These are phyloP conservation scores for Neria commutata DNA, from an alignment of 2,888 invertebrate genomes.

Conservation along the genomic window DNA sequence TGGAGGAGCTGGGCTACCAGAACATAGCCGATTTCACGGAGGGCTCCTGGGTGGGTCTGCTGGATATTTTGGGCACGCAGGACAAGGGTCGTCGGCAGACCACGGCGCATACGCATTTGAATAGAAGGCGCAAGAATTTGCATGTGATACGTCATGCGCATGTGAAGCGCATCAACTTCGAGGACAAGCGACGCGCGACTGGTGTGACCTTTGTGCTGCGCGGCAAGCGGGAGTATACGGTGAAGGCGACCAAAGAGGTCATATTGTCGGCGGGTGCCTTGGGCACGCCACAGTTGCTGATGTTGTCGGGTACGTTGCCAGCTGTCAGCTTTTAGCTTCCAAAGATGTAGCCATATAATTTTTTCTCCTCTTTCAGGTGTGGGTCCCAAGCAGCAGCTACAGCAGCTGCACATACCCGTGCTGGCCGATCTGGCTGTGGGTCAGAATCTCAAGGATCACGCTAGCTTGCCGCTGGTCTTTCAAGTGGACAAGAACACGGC, in stretches of 20 bases:
- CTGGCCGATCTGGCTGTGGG: conserved; percentile 66
- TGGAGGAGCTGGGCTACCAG: conserved; percentile 80
- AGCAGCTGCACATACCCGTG: conserved; percentile 46
- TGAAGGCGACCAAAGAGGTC: conserved; percentile 76
- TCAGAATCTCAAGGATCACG: conserved; percentile 81
- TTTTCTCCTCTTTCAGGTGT: conserved; percentile 39
- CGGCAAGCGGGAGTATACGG: conserved; percentile 64
- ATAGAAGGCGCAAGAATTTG: conserved; percentile 66
- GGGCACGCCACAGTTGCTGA: conserved; percentile 88
- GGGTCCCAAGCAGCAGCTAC: conserved; percentile 53
- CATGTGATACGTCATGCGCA: conserved; percentile 67
- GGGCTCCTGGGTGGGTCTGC: conserved; percentile 81
- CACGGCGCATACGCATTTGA: conserved; percentile 76
- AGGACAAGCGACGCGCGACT: conserved; percentile 62
- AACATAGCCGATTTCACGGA: conserved; percentile 81
- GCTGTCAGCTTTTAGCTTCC: not conserved
- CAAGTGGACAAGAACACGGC: conserved; percentile 63
- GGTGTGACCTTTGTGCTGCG: conserved; percentile 62
- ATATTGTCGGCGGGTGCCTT: conserved; percentile 88
- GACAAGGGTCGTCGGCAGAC: conserved; percentile 81
- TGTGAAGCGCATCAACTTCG: conserved; percentile 67
- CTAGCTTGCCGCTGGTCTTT: conserved; percentile 66
- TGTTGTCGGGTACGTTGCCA: conserved; percentile 75
- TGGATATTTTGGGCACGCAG: conserved; percentile 85
- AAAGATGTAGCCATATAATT: not conserved